Evolutionary conservation across 2,797 vertebrate species (phyloP).

Genomic region (Melanotaenia pygmaea): DNA sequence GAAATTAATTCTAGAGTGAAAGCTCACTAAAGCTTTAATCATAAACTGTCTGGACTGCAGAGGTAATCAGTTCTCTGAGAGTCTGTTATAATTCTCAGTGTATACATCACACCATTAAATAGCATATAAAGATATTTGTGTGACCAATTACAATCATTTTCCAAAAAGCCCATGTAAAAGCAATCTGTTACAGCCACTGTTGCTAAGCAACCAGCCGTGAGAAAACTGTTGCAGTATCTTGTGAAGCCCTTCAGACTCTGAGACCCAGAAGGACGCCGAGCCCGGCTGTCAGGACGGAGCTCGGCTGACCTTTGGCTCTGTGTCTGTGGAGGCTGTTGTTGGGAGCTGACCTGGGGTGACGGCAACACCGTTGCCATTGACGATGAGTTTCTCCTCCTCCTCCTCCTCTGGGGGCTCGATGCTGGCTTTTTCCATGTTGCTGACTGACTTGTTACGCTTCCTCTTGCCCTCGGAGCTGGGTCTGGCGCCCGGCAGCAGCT

Average conservation of each 20-base stretch:
- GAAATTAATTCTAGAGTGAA: slow-evolving; percentile 16
- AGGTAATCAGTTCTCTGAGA: slow-evolving; percentile 10
- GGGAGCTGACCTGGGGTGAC: slow-evolving; percentile 91
- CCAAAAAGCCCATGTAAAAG: slow-evolving; percentile 32
- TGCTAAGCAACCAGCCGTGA: slow-evolving; percentile 61
- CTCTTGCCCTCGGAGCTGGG: slow-evolving; percentile 96
- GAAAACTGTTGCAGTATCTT: slow-evolving; percentile 34
- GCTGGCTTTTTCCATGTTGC: slow-evolving; percentile 98
- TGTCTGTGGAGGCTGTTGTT: slow-evolving; percentile 17
- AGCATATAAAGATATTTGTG: slow-evolving; percentile 38
- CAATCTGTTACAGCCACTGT: slow-evolving; percentile 54
- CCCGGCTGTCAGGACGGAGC: slow-evolving; percentile 10
- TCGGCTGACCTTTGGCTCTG: slow-evolving; percentile 20
- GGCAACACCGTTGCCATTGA: slow-evolving; percentile 92
- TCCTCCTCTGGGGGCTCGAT: slow-evolving; percentile 96
- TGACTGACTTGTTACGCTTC: slow-evolving; percentile 98
- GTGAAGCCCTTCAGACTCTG: slow-evolving; percentile 20
- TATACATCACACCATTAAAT: slow-evolving; percentile 20
- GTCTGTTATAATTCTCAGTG: slow-evolving; percentile 20
- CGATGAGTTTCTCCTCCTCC: slow-evolving; percentile 92
- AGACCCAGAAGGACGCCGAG: slow-evolving; percentile 28
- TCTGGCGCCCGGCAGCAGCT: slow-evolving; percentile 94
- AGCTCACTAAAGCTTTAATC: slow-evolving; percentile 28
- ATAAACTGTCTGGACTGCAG: slow-evolving; percentile 13
- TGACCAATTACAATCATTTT: slow-evolving; percentile 40